These are phyloP conservation scores for Scaptomyza graminum DNA, from an alignment of 1,140 invertebrate genomes.

Conservation along the genomic window DNA sequence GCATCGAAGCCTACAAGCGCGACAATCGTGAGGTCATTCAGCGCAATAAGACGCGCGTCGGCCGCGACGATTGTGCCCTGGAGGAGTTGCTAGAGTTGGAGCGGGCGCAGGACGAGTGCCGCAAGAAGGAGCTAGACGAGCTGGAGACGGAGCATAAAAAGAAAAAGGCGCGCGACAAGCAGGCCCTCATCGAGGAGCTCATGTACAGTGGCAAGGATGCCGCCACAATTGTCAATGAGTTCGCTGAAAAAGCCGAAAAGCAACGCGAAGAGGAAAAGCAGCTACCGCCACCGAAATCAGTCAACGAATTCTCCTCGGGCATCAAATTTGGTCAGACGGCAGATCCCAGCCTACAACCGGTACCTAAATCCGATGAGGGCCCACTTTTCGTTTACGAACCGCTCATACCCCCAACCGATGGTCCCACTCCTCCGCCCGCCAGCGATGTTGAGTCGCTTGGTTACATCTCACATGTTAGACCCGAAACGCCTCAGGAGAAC, in stretches of 20 bases:
- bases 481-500: constrained; percentile 89
- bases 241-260: constrained; percentile 88
- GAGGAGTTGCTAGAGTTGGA: constrained; percentile 95
- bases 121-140: constrained; percentile 86
- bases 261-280: constrained; percentile 89
- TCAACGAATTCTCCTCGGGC: constrained; percentile 91
- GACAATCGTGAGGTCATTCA: constrained; percentile 96
- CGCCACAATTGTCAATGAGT: constrained; percentile 93
- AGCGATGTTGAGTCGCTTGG: constrained; percentile 88
- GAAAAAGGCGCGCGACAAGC: constrained; percentile 93
- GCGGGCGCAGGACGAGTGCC: constrained; percentile 88
- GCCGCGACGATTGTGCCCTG: constrained; percentile 87
- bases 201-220: constrained; percentile 96
- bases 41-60: constrained; percentile 92
- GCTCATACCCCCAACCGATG: constrained; percentile 86
- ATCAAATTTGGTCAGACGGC: constrained; percentile 89
- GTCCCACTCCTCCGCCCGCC: constrained; percentile 89
- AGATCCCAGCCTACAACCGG: constrained; percentile 85
- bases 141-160: constrained; percentile 89
- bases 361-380: constrained; percentile 90
- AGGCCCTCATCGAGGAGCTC: constrained; percentile 96
- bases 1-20: constrained; percentile 96
- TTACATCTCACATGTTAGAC: constrained; percentile 91
- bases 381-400: constrained; percentile 89
- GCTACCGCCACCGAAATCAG: constrained; percentile 82